Evolutionary conservation across 1,140 invertebrate species (phyloP).

Genomic region (Charaxes varanes): DNA sequence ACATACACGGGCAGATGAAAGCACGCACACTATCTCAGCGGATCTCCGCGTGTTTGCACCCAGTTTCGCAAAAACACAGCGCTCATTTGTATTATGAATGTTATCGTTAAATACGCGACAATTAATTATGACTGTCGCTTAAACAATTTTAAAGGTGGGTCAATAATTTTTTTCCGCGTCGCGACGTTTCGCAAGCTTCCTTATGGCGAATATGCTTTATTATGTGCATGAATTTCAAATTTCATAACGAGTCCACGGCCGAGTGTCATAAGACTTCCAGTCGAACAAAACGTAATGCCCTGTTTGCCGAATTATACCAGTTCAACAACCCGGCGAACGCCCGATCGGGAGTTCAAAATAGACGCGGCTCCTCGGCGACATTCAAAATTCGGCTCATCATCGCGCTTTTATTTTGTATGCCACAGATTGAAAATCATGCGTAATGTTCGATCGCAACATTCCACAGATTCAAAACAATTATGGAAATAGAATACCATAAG

Average conservation of each 20-base stretch:
- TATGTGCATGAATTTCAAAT: conserved; percentile 26
- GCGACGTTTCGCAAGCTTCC: conserved; percentile 12
- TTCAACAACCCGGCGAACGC: conserved; percentile 67
- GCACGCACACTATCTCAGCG: conserved; percentile 48
- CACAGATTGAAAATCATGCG: conserved; percentile 10
- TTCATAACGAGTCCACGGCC: conserved; percentile 12
- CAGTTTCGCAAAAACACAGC: conserved; percentile 62
- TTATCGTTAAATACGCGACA: conserved; percentile 44
- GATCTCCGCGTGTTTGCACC: conserved; percentile 60
- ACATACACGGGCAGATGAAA: conserved; percentile 40
- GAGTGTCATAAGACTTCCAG: conserved; percentile 50
- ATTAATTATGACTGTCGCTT: conserved; percentile 44
- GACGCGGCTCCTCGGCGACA: conserved; percentile 56
- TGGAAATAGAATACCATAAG: background rate
- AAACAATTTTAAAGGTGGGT: conserved; percentile 6
- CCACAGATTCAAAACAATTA: background rate
- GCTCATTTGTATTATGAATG: conserved; percentile 56
- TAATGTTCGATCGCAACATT: background rate
- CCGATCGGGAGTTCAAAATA: conserved; percentile 69
- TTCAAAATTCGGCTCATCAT: conserved; percentile 42
- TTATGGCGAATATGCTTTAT: conserved; percentile 25
- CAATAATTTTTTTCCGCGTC: conserved; percentile 10
- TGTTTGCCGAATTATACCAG: conserved; percentile 73
- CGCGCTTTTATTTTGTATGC: conserved; percentile 18
- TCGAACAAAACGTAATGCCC: conserved; percentile 49